Evolutionary conservation across 2,113 vertebrate species (phyloP).

Genomic region (Rhinopithecus roxellana): DNA sequence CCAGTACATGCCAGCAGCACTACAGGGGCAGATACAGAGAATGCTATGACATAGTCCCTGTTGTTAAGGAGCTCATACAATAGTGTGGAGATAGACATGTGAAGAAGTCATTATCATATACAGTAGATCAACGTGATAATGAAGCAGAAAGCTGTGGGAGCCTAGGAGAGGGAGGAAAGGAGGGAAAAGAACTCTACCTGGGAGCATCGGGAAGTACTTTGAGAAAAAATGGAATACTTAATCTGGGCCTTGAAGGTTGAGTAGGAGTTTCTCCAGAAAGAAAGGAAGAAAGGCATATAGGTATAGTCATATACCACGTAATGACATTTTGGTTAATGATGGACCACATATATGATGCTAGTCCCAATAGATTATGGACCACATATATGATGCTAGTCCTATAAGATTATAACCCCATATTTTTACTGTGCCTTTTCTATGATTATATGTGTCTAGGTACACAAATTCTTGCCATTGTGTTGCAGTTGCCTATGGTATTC

Average conservation of each 20-base stretch:
- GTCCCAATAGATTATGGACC: not conserved
- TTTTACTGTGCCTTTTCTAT: not conserved
- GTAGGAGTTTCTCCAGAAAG: not conserved
- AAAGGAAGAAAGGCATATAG: not conserved
- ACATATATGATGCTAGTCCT: not conserved
- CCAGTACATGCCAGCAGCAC: not conserved
- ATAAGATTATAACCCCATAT: not conserved
- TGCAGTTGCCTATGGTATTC: not conserved
- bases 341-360: not conserved
- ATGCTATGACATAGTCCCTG: not conserved
- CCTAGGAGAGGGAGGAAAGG: not conserved
- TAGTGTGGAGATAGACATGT: not conserved
- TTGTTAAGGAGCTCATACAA: not conserved
- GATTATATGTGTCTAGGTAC: not conserved
- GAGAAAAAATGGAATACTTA: not conserved
- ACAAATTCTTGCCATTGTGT: not conserved
- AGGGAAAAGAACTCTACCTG: not conserved
- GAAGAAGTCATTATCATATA: not conserved
- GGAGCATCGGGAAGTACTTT: not conserved
- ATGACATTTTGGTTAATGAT: not conserved
- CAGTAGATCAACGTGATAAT: not conserved
- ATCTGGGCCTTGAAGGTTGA: not conserved
- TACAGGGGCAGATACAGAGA: not conserved
- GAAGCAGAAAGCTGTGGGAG: not conserved
- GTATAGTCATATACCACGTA: not conserved